Evolutionary conservation across 2,888 invertebrate genomes (phyloP).

Genomic region (Trisateles emortualis): DNA sequence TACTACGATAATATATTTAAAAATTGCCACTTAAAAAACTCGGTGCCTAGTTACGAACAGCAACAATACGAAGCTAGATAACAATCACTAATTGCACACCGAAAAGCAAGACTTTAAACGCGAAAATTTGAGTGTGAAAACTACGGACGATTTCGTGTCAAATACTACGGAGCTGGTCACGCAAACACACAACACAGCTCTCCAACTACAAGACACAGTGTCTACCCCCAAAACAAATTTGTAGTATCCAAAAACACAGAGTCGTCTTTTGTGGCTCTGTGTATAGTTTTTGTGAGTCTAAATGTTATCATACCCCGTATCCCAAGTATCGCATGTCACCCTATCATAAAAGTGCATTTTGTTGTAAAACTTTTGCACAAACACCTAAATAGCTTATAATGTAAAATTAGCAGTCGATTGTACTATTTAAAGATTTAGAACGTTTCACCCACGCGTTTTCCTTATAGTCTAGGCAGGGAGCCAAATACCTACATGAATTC

Average conservation of each 20-base stretch:
- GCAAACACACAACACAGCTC: conserved; percentile 55
- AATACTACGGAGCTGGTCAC: conserved; percentile 68
- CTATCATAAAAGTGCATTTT: conserved; percentile 77
- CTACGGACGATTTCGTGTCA: conserved; percentile 76
- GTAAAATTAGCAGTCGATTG: conserved; percentile 35
- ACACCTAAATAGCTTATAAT: conserved; percentile 46
- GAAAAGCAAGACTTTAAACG: conserved; percentile 73
- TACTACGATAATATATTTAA: conserved; percentile 43
- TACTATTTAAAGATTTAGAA: conserved; percentile 20
- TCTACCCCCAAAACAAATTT: conserved; percentile 15
- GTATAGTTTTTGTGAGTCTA: conserved; percentile 39
- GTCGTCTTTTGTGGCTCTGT: conserved; percentile 35
- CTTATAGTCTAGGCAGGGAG: conserved; percentile 20
- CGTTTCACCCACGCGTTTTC: conserved; percentile 14
- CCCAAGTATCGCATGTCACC: conserved; percentile 76
- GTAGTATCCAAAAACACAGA: conserved; percentile 18
- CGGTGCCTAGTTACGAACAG: conserved; percentile 47
- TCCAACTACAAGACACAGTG: conserved; percentile 48
- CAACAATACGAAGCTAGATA: conserved; percentile 68
- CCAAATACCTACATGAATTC: conserved; percentile 21
- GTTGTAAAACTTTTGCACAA: conserved; percentile 52
- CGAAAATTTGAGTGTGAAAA: conserved; percentile 82
- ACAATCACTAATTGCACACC: conserved; percentile 79
- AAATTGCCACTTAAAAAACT: conserved; percentile 45
- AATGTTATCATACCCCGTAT: conserved; percentile 68